phyloP scores from a whole-genome alignment of 2,113 vertebrate genomes.

The Crotalus horridus region DNA sequence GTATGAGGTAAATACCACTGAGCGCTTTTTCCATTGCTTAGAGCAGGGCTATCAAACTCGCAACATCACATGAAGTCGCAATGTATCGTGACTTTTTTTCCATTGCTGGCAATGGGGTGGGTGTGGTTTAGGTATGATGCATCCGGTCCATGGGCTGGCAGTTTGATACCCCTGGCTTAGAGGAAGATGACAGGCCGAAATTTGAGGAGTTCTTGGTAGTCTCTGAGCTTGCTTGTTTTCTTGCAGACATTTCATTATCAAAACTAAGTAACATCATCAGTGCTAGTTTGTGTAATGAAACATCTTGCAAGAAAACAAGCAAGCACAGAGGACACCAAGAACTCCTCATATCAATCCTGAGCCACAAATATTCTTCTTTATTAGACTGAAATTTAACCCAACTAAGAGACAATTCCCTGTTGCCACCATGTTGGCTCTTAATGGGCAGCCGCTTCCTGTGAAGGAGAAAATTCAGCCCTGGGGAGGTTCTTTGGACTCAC shows the following conservation, averaged over 20 bases:
- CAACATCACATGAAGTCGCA: too few relatives aligned
- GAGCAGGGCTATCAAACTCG: too few relatives aligned
- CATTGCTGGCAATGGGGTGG: too few relatives aligned
- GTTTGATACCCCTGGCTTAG: not conserved
- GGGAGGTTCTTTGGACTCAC: not conserved
- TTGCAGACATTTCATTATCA: not conserved
- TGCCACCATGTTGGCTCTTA: not conserved
- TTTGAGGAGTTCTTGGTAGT: not conserved
- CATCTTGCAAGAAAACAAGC: not conserved
- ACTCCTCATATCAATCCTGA: not conserved
- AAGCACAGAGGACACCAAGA: not conserved
- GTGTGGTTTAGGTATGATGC: too few relatives aligned
- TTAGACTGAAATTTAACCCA: not conserved
- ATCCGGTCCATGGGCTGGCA: too few relatives aligned
- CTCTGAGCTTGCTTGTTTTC: not conserved
- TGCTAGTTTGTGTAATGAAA: not conserved
- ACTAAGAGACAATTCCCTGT: not conserved
- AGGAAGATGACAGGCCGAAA: not conserved
- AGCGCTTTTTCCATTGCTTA: not conserved
- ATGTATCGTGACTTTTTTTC: too few relatives aligned
- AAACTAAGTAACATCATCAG: not conserved
- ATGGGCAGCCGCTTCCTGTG: not conserved
- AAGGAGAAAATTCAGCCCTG: not conserved
- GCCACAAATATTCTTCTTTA: not conserved
- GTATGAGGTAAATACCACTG: not conserved